Base-by-base conservation (phyloP, 2,888 invertebrate genomes). In the Plusia festucae region DNA sequence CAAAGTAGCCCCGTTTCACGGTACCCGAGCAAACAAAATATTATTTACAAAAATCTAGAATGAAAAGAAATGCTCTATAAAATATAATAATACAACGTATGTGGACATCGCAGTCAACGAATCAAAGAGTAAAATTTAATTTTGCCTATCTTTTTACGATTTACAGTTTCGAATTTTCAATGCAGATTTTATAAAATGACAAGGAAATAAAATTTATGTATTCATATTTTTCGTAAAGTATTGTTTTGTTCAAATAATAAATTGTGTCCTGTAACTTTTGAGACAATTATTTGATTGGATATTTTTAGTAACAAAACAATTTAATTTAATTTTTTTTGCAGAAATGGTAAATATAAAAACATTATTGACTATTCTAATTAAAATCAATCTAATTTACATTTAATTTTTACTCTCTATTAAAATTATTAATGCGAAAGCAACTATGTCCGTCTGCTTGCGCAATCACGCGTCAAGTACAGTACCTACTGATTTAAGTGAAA, bases 71-170 rank as follows among this genome's bases (percentile, higher is more conserved):
- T n/a, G 40, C 40, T 40, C 7, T 15, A 40, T 40, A 40, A 40
- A 40, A 40, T 40, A 40, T n/a, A n/a, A n/a, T n/a, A n/a, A n/a
- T 40, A n/a, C 6, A 40, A 7, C 40, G 40, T 40, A 40, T 40
- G 40, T 40, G n/a, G n/a, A n/a, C 40, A 40, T 40, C 40, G 40
- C 40, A 40, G n/a, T 34, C 34, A 40, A n/a, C 40, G 4, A 7
- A 40, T 40, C 40, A 40, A 40, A 40, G 40, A 40, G 40, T 40
- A 40, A 40, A 40, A 40, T 40, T 40, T 40, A n/a, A 40, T 40
- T 40, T 40, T 15, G n/a, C n/a, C 13, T 40, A 40, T 40, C 40
- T 40, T 40, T 40, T n/a, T 40, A 4, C 15, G n/a, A n/a, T 40
- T 40, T n/a, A 40, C n/a, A 40, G n/a, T 40, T 40, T 40, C n/a